Base-by-base conservation (phyloP, 2,113 vertebrate species). In the Morone chrysops region DNA sequence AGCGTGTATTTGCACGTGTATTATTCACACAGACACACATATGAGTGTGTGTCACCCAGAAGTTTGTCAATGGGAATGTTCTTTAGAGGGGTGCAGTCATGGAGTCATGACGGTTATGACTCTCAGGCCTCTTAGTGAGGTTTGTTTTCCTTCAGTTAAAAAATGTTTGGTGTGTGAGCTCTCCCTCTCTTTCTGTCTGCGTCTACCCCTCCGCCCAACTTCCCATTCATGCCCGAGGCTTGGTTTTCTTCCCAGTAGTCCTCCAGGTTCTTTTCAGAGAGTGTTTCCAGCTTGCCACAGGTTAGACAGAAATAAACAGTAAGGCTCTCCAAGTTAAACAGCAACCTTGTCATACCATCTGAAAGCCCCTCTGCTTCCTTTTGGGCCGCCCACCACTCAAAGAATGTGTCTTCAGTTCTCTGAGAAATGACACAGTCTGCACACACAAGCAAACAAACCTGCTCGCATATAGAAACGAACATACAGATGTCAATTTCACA, bases 251-350 rank as follows among this genome's bases (percentile, higher is more conserved):
- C 63, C 72, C 73, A 70, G 71, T 43, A 81, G 84, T 86, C 78
- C 70, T 83, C 83, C 80, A 79, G 70, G 62, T 86, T 82, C 59
- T 53, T 86, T 83, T 84, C 45, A 63, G 80, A 73, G 38, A 82
- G 71, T 54, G 81, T 41, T 84, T 81, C 90, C 81, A 87, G 77
- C 81, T 84, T 72, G 54, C 82, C 89, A 77, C 90, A 89, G 91
- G 89, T 90, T 85, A 69, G 73, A 90, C 88, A 90, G 89, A 85
- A 94, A 91, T 90, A 93, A 92, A 92, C 91, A 93, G 83, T 14
- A 25, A 0, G 56, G 50, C 77, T 40, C 78, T 92, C 92, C 92
- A 94, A 93, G 89, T 90, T 57, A 89, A 90, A 92, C 92, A 93
- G 83, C 38, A 0, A 82, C 59, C 81, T 73, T 66, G 76, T 87